Base-by-base conservation (phyloP, 1,140 invertebrate species). In the Drosophila ercepeae region DNA sequence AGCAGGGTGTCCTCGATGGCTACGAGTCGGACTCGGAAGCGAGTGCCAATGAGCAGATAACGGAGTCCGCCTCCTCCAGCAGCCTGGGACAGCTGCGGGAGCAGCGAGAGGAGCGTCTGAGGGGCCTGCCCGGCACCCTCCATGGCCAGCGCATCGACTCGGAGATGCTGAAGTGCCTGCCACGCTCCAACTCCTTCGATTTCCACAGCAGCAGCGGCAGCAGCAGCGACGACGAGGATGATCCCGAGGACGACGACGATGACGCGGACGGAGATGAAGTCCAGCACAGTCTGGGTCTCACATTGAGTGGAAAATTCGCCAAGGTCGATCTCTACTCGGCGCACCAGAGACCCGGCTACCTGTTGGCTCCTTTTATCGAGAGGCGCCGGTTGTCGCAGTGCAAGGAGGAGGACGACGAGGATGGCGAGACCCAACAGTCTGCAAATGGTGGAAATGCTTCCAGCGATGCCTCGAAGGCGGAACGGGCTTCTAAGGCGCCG, bases 391-490 rank as follows among this genome's bases (percentile, higher is more conserved):
- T 96, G 48, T 96, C 95, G 4, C 95, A 96, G 90, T 96, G 96
- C 83, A 93, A 95, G 25, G 96, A 96, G 77, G 96, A 96, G 91
- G 95, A 96, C 75, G 96, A 96, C 89, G 95, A 95, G 44, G 94
- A 93, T 48, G 94, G 93, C 50, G 67, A 63, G 42, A 78, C 75
- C 5, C 74, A 70, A 13, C 50, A 77, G 23, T 32, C 54, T 13
- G 44, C 45, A n/a, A n/a, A n/a, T 8, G 57, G 29, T 0, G 32
- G 21, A 19, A 11, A 5, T 2, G 7, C 23, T 0, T 23, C 27
- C 1, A 34, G 46, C 0, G 68, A 67, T 6, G 42, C 65, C 4
- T 51, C 69, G 0, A 82, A 86, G 2, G 53, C 75, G 7, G 82
- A 88, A 4, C 67, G 65, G 3, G 29, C 49, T 1, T 81, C 82